Evolutionary conservation across 2,797 vertebrate species (phyloP).

Genomic region (Alca torda): DNA sequence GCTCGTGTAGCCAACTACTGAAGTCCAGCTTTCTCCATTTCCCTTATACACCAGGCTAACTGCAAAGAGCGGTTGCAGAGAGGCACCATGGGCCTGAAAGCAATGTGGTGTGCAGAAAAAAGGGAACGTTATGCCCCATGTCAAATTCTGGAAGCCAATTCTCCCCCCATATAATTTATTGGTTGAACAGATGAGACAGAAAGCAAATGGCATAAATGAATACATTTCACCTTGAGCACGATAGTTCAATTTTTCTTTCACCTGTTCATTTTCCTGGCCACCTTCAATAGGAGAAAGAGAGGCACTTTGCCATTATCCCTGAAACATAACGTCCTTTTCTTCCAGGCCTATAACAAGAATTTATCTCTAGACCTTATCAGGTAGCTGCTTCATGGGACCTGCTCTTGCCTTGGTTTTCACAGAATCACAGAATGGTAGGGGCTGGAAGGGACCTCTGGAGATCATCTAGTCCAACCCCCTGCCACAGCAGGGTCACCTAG

Average conservation of each 20-base stretch:
- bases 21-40: background rate
- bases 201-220: background rate
- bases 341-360: background rate
- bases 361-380: background rate
- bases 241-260: background rate
- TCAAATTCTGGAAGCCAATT: background rate
- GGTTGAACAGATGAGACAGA: background rate
- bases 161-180: background rate
- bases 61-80: background rate
- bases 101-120: rapidly evolving
- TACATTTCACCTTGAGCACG: background rate
- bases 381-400: background rate
- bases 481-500: too few relatives aligned
- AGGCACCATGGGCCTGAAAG: background rate
- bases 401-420: background rate
- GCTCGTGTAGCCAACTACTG: background rate
- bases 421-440: too few relatives aligned
- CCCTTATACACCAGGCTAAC: background rate
- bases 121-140: background rate
- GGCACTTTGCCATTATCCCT: background rate
- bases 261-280: background rate
- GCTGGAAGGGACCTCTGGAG: too few relatives aligned
- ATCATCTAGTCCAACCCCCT: too few relatives aligned
- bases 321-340: background rate
- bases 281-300: background rate